A percentile compares a stretch with the other conserved stretches of the same genome.
These are phyloP conservation scores for Syrphus vitripennis DNA, from an alignment of 2,888 invertebrate genomes.

Conservation along the genomic window DNA sequence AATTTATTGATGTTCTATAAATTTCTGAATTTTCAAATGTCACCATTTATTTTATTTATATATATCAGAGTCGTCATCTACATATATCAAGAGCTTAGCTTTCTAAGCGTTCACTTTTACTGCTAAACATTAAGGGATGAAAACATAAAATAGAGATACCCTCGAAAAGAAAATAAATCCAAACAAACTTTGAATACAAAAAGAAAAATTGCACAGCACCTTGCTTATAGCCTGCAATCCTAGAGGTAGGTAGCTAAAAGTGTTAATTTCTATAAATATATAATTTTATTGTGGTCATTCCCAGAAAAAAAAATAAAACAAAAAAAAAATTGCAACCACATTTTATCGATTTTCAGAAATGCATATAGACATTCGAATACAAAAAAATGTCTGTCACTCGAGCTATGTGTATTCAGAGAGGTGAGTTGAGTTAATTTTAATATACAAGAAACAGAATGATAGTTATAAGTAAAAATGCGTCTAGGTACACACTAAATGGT, in stretches of 20 bases:
- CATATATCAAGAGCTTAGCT: not conserved
- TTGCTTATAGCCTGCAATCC: not conserved
- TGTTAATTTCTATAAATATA: not conserved
- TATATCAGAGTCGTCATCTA: not conserved
- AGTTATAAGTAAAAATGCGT: constrained; percentile 19
- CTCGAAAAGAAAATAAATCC: not conserved
- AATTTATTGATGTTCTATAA: not conserved
- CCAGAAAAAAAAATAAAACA: not conserved
- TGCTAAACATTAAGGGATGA: not conserved
- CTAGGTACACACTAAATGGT: constrained; percentile 59
- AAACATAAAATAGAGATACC: not conserved
- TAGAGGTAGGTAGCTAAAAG: not conserved
- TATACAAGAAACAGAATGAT: constrained; percentile 1
- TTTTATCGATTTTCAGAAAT: constrained; percentile 71
- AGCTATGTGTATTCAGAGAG: constrained; percentile 35
- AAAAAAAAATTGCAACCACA: constrained; percentile 54
- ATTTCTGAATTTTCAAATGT: not conserved
- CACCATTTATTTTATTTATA: not conserved
- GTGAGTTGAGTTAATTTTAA: constrained; percentile 34
- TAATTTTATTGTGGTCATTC: not conserved
- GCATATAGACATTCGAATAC: constrained; percentile 66
- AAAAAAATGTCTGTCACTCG: constrained; percentile 38
- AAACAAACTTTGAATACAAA: not conserved
- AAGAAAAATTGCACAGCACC: not conserved
- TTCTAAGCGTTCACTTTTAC: not conserved